phyloP scores from a whole-genome alignment of 2,113 vertebrate species.

The Spheniscus mendiculus region DNA sequence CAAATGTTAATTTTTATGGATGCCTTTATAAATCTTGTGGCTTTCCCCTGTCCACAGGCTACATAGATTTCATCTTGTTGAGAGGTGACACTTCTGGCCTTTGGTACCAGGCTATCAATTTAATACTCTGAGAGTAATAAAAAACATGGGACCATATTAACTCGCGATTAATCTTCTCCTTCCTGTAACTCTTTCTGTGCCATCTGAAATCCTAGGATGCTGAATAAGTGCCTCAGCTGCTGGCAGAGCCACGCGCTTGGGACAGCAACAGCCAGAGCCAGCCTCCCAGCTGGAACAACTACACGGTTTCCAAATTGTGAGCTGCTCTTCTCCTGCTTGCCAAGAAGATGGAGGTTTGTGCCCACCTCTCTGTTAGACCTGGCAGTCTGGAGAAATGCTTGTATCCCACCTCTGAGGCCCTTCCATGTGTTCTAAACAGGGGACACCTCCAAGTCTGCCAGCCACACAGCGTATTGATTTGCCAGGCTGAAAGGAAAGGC shows the following conservation, averaged over 20 bases:
- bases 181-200: neutral
- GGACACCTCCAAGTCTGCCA: neutral
- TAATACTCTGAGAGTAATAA: slow-evolving; percentile 27
- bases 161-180: neutral
- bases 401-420: neutral
- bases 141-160: slow-evolving; percentile 3
- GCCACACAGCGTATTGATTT: neutral
- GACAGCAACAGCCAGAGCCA: neutral
- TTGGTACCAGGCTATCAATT: slow-evolving; percentile 69
- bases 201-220: neutral
- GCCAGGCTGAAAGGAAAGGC: neutral
- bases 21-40: slow-evolving; percentile 69
- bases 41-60: slow-evolving; percentile 9
- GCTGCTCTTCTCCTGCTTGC: neutral
- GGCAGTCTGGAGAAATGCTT: neutral
- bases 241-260: neutral
- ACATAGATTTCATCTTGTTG: slow-evolving; percentile 72
- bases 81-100: slow-evolving; percentile 73
- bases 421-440: neutral
- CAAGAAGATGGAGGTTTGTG: neutral
- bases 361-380: neutral
- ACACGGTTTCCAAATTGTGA: neutral
- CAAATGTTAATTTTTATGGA: slow-evolving; percentile 72
- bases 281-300: neutral
- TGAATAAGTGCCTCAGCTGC: neutral